Conservation (phyloP, 2,113 vertebrate species). For the Megaptera novaeangliae region DNA sequence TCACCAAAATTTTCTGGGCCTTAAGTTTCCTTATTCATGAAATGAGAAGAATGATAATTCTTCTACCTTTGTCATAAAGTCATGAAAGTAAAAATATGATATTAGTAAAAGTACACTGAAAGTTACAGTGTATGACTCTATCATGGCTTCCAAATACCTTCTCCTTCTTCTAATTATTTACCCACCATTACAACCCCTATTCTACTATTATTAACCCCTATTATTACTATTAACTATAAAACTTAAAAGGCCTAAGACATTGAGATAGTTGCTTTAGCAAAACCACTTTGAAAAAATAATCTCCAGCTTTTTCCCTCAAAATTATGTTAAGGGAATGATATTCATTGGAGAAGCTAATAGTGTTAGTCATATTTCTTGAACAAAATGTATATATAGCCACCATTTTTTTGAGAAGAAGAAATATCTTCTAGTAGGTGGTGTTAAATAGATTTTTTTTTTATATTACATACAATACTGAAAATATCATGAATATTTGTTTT, state of each 20-base stretch:
- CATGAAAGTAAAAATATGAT: not conserved
- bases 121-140: not conserved
- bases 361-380: not conserved
- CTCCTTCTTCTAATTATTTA: not conserved
- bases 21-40: not conserved
- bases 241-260: not conserved
- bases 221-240: not conserved
- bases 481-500: not conserved
- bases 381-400: not conserved
- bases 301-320: not conserved
- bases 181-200: not conserved
- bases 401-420: not conserved
- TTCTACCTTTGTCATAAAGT: not conserved
- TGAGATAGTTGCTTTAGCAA: not conserved
- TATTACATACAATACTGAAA: not conserved
- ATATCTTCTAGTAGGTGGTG: not conserved
- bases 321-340: not conserved
- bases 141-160: not conserved
- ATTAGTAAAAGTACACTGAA: not conserved
- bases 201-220: not conserved
- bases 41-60: not conserved
- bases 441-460: not conserved
- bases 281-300: not conserved
- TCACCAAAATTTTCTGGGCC: not conserved
- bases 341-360: not conserved